Percentiles rank a stretch among this genome's conserved stretches.
phyloP scores from a whole-genome alignment of 2,113 vertebrate species.

The Pelodiscus sinensis region DNA sequence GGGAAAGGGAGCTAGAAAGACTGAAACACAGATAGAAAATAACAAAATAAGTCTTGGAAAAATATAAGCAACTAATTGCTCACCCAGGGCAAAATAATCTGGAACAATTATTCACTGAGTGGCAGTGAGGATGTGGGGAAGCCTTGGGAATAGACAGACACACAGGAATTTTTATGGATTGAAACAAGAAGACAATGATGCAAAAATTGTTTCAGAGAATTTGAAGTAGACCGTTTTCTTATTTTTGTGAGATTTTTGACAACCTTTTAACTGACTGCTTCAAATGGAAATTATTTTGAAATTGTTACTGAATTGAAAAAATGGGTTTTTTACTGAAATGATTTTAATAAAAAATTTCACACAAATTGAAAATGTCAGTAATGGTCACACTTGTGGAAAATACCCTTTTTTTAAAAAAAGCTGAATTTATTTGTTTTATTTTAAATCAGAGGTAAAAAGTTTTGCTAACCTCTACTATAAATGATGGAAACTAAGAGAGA shows the following conservation, averaged over 20 bases:
- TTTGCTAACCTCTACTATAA: background rate
- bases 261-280: background rate
- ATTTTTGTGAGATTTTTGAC: background rate
- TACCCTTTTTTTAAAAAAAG: no score
- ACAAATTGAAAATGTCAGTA: background rate
- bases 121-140: background rate
- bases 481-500: background rate
- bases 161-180: conserved; percentile 7
- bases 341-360: background rate
- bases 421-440: no score
- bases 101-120: background rate
- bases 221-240: background rate
- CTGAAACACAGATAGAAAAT: conserved; percentile 8
- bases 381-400: background rate
- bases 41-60: background rate
- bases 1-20: background rate
- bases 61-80: background rate
- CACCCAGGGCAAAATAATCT: background rate
- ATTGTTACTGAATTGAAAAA: background rate
- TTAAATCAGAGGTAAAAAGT: background rate
- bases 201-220: background rate
- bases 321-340: background rate
- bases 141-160: background rate
- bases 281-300: background rate
- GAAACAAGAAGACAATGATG: conserved; percentile 8